A percentile compares a stretch with the other conserved stretches of the same genome.
Conservation (phyloP, 2,888 invertebrate genomes). For the Crematogaster levior region DNA sequence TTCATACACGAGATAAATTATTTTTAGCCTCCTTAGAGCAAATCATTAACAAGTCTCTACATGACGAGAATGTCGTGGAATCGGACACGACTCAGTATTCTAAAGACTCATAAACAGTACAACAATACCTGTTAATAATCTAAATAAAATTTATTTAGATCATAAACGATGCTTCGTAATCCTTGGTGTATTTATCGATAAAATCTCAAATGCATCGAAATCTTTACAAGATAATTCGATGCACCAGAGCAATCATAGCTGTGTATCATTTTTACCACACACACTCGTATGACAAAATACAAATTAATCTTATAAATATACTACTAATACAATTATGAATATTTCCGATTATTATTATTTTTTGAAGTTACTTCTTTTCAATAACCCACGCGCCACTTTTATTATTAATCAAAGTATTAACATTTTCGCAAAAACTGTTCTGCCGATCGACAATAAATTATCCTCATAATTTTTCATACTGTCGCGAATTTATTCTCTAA, state of each 20-base stretch:
- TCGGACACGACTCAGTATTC: slow-evolving; percentile 19
- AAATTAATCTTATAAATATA: slow-evolving; percentile 24
- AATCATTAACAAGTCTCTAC: slow-evolving; percentile 51
- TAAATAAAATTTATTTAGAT: slow-evolving; percentile 54
- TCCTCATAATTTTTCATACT: neutral
- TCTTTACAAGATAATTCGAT: neutral
- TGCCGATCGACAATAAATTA: neutral
- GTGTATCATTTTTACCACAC: neutral
- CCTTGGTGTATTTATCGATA: neutral
- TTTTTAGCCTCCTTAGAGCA: slow-evolving; percentile 72
- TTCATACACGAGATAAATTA: slow-evolving; percentile 53
- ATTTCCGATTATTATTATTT: slow-evolving; percentile 33
- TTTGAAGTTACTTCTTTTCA: slow-evolving; percentile 20
- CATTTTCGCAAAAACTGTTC: neutral
- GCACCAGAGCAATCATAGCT: neutral
- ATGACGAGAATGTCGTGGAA: slow-evolving; percentile 51
- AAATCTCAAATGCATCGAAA: slow-evolving; percentile 13
- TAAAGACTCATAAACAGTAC: slow-evolving; percentile 43
- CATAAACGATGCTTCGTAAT: slow-evolving; percentile 20
- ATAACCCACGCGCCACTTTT: neutral
- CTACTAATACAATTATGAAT: slow-evolving; percentile 49
- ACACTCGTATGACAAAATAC: slow-evolving; percentile 38
- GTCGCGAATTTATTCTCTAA: neutral
- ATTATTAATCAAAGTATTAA: slow-evolving; percentile 19
- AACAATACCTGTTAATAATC: slow-evolving; percentile 52